Base-by-base conservation (phyloP, 2,797 vertebrate genomes). In the Arctocebus calabarensis region DNA sequence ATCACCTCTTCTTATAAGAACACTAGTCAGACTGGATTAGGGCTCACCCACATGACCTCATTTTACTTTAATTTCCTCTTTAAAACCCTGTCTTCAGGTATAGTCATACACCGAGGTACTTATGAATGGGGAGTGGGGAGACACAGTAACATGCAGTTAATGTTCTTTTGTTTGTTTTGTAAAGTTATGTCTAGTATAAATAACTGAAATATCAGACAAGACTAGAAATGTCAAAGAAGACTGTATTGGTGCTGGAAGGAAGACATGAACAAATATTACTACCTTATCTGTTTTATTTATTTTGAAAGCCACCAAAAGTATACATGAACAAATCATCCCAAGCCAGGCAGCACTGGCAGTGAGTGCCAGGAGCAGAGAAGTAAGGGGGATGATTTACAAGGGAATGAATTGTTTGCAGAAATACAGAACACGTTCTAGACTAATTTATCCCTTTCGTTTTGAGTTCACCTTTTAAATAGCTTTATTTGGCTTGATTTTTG, bases 111-210 rank as follows among this genome's bases (percentile, higher is more conserved):
- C 19, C 71, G 25, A 83, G 11, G 8, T n/a, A 20, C 64, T 12
- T 78, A 10, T 9, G 17, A 40, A 75, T 64, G 92, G 78, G 37
- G 48, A 59, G 45, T 52, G 57, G 29, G 16, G 16, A 70, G 34
- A 20, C 4, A 1, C 23, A 77, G 12, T 8, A 88, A 83, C 23
- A 32, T 37, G 11, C 3, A 55, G 25, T 73, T 88, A 40, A 64
- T 61, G 2, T 45, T 82, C 81, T 57, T 75, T 93, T 68, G 34
- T 77, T 96, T 77, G 81, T 57, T 75, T 93, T 73, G 34, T 81
- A 96, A 73, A 74, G 11, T 81, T 34, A 62, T 23, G 10, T 91
- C 37, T 64, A 34, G 8, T 68, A 1, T 89, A 95, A 88, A 32
- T 52, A 88, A 66, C 71, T 29, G 59, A 77, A 57, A 52, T 52